Conservation (phyloP, 1,140 invertebrate species). For the Dreissena polymorpha region DNA sequence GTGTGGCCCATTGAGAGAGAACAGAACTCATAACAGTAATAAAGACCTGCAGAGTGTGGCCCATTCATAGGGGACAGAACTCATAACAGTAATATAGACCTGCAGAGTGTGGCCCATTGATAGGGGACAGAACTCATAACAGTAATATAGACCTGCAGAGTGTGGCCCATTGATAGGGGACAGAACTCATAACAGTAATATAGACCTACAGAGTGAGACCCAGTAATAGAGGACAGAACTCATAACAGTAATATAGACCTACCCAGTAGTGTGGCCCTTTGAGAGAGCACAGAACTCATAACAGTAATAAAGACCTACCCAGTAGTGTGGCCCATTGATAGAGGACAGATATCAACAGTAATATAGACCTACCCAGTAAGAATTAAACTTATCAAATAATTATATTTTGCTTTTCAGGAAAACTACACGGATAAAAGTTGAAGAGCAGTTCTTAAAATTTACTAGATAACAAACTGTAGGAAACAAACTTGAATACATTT, state of each 20-base stretch:
- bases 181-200: neutral
- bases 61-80: neutral
- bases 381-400: no score
- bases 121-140: no score
- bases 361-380: no score
- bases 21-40: no score
- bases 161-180: neutral
- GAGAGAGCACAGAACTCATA: no score
- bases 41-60: conserved; percentile 66
- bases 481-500: no score
- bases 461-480: no score
- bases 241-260: conserved; percentile 69
- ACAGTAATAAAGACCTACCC: no score
- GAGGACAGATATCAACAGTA: no score
- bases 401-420: no score
- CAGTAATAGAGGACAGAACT: neutral
- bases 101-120: conserved; percentile 40
- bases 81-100: conserved; percentile 67
- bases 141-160: conserved; percentile 70
- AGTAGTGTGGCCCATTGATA: conserved; percentile 1
- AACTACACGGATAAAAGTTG: no score
- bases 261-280: conserved; percentile 12
- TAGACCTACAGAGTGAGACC: conserved; percentile 71
- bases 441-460: no score
- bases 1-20: neutral